Evolutionary conservation across 2,797 vertebrate species (phyloP).

Genomic region (Danio tinwini): DNA sequence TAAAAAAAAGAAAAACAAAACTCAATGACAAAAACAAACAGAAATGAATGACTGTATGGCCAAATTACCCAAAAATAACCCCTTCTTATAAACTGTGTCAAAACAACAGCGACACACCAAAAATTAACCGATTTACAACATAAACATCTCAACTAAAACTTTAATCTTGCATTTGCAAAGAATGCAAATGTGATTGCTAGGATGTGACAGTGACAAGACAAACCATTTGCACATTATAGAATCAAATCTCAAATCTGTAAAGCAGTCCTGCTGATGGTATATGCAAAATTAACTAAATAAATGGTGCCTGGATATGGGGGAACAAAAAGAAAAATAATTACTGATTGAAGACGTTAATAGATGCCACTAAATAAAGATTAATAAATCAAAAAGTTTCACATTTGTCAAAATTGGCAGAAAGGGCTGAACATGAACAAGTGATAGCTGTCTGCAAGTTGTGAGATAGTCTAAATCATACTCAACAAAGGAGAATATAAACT

Average conservation of each 20-base stretch:
- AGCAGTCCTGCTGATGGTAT: slow-evolving; percentile 30
- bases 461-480: slow-evolving; percentile 38
- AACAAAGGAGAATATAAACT: slow-evolving; percentile 23
- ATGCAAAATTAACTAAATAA: slow-evolving; percentile 20
- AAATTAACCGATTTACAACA: slow-evolving; percentile 66
- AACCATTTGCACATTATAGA: slow-evolving; percentile 59
- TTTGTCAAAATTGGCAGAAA: slow-evolving; percentile 37
- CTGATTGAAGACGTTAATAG: slow-evolving; percentile 22
- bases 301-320: slow-evolving; percentile 16
- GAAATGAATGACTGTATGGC: slow-evolving; percentile 50
- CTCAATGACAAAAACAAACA: slow-evolving; percentile 48
- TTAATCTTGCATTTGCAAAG: slow-evolving; percentile 69
- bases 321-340: slow-evolving; percentile 31
- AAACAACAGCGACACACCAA: slow-evolving; percentile 68
- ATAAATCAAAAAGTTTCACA: slow-evolving; percentile 36
- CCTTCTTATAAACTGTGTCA: slow-evolving; percentile 45
- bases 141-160: slow-evolving; percentile 64
- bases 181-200: slow-evolving; percentile 53
- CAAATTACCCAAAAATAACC: slow-evolving; percentile 52
- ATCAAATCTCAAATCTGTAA: slow-evolving; percentile 25
- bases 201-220: slow-evolving; percentile 56
- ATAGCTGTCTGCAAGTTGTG: slow-evolving; percentile 9
- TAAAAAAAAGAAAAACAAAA: slow-evolving; percentile 68
- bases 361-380: slow-evolving; percentile 5
- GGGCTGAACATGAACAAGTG: slow-evolving; percentile 45